A percentile compares a stretch with the other conserved stretches of the same genome.
phyloP scores from a whole-genome alignment of 2,888 invertebrate species.

The Cephus nigrinus region DNA sequence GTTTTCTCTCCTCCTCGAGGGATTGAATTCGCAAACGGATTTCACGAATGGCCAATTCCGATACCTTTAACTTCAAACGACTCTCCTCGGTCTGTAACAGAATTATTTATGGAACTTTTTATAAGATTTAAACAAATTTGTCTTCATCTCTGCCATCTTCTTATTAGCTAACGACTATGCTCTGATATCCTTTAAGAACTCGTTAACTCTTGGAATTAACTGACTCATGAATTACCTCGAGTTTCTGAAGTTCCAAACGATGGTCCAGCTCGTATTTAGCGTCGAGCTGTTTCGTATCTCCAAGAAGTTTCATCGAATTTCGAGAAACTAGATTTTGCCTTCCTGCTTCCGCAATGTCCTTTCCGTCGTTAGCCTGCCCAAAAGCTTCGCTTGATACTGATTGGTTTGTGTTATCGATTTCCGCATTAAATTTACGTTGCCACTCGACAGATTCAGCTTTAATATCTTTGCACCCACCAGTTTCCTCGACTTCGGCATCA shows the following conservation, averaged over 20 bases:
- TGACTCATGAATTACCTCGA: slow-evolving; percentile 30
- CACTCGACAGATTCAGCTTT: neutral
- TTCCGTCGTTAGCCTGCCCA: neutral
- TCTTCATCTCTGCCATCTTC: neutral
- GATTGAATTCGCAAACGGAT: slow-evolving; percentile 37
- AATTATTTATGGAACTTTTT: neutral
- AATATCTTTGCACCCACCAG: slow-evolving; percentile 12
- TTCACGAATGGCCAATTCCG: slow-evolving; percentile 43
- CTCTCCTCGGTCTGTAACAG: slow-evolving; percentile 37
- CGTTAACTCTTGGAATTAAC: neutral
- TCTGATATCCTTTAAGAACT: neutral
- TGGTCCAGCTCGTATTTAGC: slow-evolving; percentile 30
- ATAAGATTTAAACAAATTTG: too few species aligned
- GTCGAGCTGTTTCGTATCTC: neutral
- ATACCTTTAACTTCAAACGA: slow-evolving; percentile 40
- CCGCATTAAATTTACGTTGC: neutral
- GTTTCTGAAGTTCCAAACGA: slow-evolving; percentile 30
- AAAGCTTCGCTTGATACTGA: neutral
- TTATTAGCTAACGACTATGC: neutral
- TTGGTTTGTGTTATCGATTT: neutral
- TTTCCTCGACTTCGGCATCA: neutral
- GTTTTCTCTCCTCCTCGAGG: slow-evolving; percentile 36
- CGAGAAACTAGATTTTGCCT: neutral
- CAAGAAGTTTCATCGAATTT: neutral
- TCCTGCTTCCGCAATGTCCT: neutral